phyloP scores from a whole-genome alignment of 2,113 vertebrate genomes.

The Passer domesticus region DNA sequence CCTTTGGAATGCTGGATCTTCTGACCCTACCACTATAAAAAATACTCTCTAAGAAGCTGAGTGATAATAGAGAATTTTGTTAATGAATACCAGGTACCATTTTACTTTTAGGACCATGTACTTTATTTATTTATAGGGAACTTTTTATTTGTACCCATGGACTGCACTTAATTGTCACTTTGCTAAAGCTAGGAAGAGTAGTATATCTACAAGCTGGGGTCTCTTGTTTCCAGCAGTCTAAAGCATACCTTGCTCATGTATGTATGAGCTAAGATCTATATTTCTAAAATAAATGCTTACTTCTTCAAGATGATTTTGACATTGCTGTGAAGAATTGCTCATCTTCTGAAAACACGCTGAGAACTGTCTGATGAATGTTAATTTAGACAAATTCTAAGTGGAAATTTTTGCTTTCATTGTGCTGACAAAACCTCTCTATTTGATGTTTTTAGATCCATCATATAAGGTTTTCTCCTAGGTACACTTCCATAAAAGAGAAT shows the following conservation, averaged over 20 bases:
- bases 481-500: neutral
- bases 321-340: neutral
- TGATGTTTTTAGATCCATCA: neutral
- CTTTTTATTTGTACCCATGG: neutral
- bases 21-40: slow-evolving; percentile 42
- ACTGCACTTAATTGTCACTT: neutral
- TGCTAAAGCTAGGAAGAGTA: neutral
- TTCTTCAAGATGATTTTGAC: neutral
- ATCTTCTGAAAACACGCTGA: neutral
- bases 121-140: neutral
- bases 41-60: slow-evolving; percentile 3
- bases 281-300: neutral
- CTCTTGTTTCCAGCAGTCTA: neutral
- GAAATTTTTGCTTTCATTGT: neutral
- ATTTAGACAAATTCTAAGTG: neutral
- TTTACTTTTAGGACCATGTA: neutral
- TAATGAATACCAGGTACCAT: neutral
- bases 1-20: slow-evolving; percentile 69
- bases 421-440: neutral
- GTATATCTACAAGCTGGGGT: neutral
- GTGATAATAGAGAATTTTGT: slow-evolving; percentile 63
- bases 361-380: neutral
- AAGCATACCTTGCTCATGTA: neutral
- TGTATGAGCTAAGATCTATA: neutral
- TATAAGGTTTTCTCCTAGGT: neutral